Evolutionary conservation across 2,113 vertebrate species (phyloP).

Genomic region (Pachyramphus minor): DNA sequence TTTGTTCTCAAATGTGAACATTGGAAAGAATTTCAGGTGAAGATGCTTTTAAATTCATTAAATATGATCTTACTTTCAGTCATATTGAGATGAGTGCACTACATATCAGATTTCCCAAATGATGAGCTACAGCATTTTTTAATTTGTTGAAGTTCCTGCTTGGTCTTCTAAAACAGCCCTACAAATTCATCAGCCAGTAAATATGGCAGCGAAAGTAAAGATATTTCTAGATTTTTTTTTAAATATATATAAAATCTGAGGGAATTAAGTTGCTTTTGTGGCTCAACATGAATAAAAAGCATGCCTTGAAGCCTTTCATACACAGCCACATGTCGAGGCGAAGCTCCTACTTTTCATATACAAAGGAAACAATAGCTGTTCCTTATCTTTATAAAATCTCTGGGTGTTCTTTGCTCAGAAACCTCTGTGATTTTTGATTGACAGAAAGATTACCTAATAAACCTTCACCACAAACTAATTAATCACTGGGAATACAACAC

Average conservation of each 20-base stretch:
- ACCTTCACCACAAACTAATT: slow-evolving; percentile 77
- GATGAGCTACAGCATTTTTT: not conserved
- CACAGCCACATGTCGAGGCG: not conserved
- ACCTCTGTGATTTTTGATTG: slow-evolving; percentile 68
- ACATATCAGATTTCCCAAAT: not conserved
- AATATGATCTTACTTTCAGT: not conserved
- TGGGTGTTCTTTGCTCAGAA: slow-evolving; percentile 37
- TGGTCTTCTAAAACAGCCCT: not conserved
- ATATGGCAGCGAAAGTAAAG: not conserved
- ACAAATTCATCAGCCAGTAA: not conserved
- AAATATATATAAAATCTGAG: slow-evolving; percentile 18
- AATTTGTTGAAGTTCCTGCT: not conserved
- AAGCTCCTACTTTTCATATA: not conserved
- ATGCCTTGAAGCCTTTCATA: not conserved
- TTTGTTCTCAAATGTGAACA: not conserved
- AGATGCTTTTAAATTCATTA: not conserved
- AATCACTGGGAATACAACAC: slow-evolving; percentile 74
- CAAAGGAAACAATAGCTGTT: slow-evolving; percentile 6
- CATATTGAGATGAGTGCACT: not conserved
- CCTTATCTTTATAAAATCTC: slow-evolving; percentile 38
- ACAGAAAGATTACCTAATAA: slow-evolving; percentile 78
- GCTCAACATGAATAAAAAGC: not conserved
- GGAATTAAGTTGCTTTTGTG: not conserved
- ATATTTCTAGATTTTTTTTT: slow-evolving; percentile 11
- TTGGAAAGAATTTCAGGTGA: not conserved